A percentile compares a stretch with the other conserved stretches of the same genome.
Evolutionary conservation across 2,113 vertebrate species (phyloP).

Genomic region (Lycaon pictus): DNA sequence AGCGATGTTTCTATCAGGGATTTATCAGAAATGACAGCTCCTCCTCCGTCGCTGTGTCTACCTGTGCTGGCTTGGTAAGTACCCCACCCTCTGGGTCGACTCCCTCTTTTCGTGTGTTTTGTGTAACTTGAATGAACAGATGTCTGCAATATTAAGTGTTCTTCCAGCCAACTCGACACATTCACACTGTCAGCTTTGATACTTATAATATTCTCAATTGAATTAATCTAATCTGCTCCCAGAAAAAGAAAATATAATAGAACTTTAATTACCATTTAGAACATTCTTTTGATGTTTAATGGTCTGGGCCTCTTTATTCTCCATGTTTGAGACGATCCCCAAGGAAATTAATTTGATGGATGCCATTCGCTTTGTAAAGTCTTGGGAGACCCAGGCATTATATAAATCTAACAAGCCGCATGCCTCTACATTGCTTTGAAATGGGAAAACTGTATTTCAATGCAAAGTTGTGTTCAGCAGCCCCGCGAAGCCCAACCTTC

Average conservation of each 20-base stretch:
- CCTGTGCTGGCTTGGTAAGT: slow-evolving; percentile 97
- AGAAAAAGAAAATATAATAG: slow-evolving; percentile 76
- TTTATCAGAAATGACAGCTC: slow-evolving; percentile 93
- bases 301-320: slow-evolving; percentile 73
- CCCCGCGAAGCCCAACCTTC: background rate
- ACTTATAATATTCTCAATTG: slow-evolving; percentile 76
- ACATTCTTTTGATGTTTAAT: slow-evolving; percentile 80
- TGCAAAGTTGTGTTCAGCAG: slow-evolving; percentile 18
- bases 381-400: slow-evolving; percentile 66
- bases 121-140: slow-evolving; percentile 64
- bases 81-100: background rate
- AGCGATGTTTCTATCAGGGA: slow-evolving; percentile 97
- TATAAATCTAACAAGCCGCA: slow-evolving; percentile 71
- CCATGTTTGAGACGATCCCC: slow-evolving; percentile 65
- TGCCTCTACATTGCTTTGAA: slow-evolving; percentile 51
- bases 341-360: slow-evolving; percentile 82
- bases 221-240: slow-evolving; percentile 79
- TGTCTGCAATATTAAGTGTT: slow-evolving; percentile 61
- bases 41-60: slow-evolving; percentile 96
- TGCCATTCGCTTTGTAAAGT: slow-evolving; percentile 72
- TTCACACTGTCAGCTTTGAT: slow-evolving; percentile 73
- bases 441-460: slow-evolving; percentile 59
- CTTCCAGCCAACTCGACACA: slow-evolving; percentile 52
- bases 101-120: background rate
- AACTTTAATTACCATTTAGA: slow-evolving; percentile 81